Evolutionary conservation across 2,797 vertebrate genomes (phyloP).

Genomic region (Phalloptychus januarius): DNA sequence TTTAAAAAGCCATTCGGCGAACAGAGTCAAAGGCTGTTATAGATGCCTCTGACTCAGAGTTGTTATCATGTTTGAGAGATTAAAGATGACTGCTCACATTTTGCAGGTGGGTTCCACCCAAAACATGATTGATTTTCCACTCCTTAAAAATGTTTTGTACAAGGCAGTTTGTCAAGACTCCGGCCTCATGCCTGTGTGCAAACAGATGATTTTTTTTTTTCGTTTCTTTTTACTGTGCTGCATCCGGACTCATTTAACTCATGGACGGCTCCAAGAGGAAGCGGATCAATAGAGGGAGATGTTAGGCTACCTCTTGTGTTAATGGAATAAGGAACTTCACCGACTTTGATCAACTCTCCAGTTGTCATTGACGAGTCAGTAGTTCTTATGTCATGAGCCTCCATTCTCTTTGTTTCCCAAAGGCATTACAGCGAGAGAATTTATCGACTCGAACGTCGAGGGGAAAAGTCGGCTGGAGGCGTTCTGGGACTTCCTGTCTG

Average conservation of each 20-base stretch:
- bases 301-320: slow-evolving; percentile 42
- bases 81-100: slow-evolving; percentile 66
- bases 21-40: slow-evolving; percentile 69
- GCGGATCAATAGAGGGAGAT: slow-evolving; percentile 55
- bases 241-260: slow-evolving; percentile 34
- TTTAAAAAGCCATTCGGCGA: slow-evolving; percentile 79
- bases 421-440: slow-evolving; percentile 84
- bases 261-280: slow-evolving; percentile 37
- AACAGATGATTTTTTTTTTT: slow-evolving; percentile 4
- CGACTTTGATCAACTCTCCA: slow-evolving; percentile 63
- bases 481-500: slow-evolving; percentile 82
- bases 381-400: slow-evolving; percentile 47
- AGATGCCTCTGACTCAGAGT: slow-evolving; percentile 65
- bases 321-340: slow-evolving; percentile 57
- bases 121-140: slow-evolving; percentile 49
- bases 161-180: slow-evolving; percentile 19
- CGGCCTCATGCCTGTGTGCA: slow-evolving; percentile 21
- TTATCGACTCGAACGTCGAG: slow-evolving; percentile 74
- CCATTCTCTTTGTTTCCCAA: slow-evolving; percentile 61
- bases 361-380: slow-evolving; percentile 61
- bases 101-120: slow-evolving; percentile 43
- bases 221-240: slow-evolving; percentile 23
- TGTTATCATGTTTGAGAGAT: slow-evolving; percentile 77
- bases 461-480: slow-evolving; percentile 74
- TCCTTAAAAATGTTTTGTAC: slow-evolving; percentile 46